These are phyloP conservation scores for Synergus gifuensis DNA, from an alignment of 2,888 invertebrate genomes.

Conservation along the genomic window DNA sequence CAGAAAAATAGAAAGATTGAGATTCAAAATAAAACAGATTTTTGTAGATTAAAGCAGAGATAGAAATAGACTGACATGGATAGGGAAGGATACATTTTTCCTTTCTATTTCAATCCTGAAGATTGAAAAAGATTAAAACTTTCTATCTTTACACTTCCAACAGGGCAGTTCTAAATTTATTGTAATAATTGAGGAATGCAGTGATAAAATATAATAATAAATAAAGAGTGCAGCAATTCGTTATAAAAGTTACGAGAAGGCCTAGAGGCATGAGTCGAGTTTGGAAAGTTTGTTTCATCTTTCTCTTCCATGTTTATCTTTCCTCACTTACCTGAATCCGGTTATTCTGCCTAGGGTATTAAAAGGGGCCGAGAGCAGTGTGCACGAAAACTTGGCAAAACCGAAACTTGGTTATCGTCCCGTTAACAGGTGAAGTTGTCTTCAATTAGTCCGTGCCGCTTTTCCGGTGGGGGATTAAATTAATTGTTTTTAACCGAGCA, in stretches of 20 bases:
- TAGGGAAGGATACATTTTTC: too few relatives aligned
- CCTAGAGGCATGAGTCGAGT: background rate
- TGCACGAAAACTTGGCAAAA: slow-evolving; percentile 53
- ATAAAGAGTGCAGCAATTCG: slow-evolving; percentile 10
- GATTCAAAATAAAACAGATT: too few relatives aligned
- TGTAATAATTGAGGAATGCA: background rate
- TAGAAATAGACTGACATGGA: too few relatives aligned
- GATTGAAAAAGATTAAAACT: too few relatives aligned
- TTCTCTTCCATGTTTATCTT: slow-evolving; percentile 33
- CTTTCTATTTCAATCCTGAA: too few relatives aligned
- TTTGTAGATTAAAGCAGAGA: too few relatives aligned
- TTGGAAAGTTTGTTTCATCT: slow-evolving; percentile 24
- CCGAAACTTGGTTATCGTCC: slow-evolving; percentile 59
- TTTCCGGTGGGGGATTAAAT: slow-evolving; percentile 55
- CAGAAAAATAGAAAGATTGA: too few relatives aligned
- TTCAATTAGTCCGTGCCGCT: slow-evolving; percentile 56
- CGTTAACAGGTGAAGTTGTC: slow-evolving; percentile 58
- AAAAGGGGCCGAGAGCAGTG: slow-evolving; percentile 41
- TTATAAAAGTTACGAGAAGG: slow-evolving; percentile 13
- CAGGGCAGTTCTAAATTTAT: background rate
- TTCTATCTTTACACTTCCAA: too few relatives aligned
- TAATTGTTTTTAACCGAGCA: slow-evolving; percentile 57
- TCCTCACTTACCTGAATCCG: slow-evolving; percentile 32
- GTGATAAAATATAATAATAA: too few relatives aligned
- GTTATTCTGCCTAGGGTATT: slow-evolving; percentile 39